Base-by-base conservation (phyloP, 2,888 invertebrate genomes). In the Rhamphomyia laevipes region DNA sequence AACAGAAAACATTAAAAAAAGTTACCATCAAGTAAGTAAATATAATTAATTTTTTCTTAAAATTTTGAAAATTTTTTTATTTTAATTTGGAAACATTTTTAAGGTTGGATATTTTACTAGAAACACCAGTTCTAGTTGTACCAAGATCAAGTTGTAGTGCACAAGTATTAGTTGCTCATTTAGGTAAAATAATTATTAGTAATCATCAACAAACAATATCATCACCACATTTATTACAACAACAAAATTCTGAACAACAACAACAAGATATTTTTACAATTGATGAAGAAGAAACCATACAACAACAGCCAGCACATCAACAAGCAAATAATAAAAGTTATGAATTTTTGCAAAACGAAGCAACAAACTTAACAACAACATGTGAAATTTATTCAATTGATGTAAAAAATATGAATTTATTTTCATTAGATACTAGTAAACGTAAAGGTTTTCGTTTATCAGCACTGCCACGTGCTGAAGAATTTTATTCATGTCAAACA, bases 111-210 rank as follows among this genome's bases (percentile, higher is more conserved):
- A 76, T 93, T 45, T 78, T 88, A 53, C 73, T 95, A 58, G 89
- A 93, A 67, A 92, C 91, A 46, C 96, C 96, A 0, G 90, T 95
- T 41, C 78, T 95, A 56, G 86, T 95, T 50, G 70, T 95, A 47
- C 94, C 95, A 0, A 77, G 89, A 54, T 78, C 81, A 11, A 78
- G 83, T 30, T 77, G 77, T 57, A 91, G 90, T 67, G 63, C 81
- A 12, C 83, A 91, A 64, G 92, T 94, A 47, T 77, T 94, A 58
- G 88, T 95, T 38, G 91, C 90, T 15, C 93, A 93, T 75, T 77
- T 96, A 55, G 95, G 95, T 37, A 85, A 88, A 65, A 94, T 94
- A 66, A 80, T 82, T 23, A 73, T 81, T 51, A 63, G 54, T 11
- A 72, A 76, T 59, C 70, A 59, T 21, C 68, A 70, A 52, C 59